Evolutionary conservation across 2,888 invertebrate genomes (phyloP), one percentile per base, ranked within the genome.

Genomic region (Phrixothrix hirtus): DNA sequence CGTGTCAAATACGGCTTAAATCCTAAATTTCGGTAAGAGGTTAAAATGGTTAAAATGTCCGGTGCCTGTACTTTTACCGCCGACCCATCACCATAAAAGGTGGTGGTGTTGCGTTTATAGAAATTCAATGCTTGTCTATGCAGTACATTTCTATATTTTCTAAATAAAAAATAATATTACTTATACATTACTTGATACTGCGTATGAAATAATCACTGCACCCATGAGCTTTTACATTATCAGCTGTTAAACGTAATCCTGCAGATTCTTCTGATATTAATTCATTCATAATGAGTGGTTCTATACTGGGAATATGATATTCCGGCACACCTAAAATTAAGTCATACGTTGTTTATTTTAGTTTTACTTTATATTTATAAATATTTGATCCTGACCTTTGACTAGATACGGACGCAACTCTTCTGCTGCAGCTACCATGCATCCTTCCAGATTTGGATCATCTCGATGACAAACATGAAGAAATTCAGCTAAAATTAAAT

Each of bases 291-390:
- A 74, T 39, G 21, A 82, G 67, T 1, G 83, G 83, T 62, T 83
- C 83, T 42, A 83, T 64, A 10, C 78, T 75, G 0, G 83, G 83
- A 46, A 83, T 78, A 30, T 79, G 76, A 54, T 80, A 77, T 53
- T 82, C 81, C 0, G 82, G 79, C 5, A 79, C 75, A 14, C 81
- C 76, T 76, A 51, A 15, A 44, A 47, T 3, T 10, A 21, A n/a
- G n/a, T n/a, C 7, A 32, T 32, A 32, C 14, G 2, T 11, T 4
- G n/a, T 27, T 9, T 10, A n/a, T 10, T 41, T n/a, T 10, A 27
- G 30, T 1, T 14, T 9, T 29, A 7, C 1, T 25, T 14, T 16
- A 46, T 13, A 15, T 29, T 10, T 26, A 13, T n/a, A 7, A 13
- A 30, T 16, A 13, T 14, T 15, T 11, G n/a, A n/a, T n/a, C n/a